A percentile compares a stretch with the other conserved stretches of the same genome.
These are phyloP conservation scores for Iguana delicatissima DNA, from an alignment of 2,797 vertebrate species.

Conservation along the genomic window DNA sequence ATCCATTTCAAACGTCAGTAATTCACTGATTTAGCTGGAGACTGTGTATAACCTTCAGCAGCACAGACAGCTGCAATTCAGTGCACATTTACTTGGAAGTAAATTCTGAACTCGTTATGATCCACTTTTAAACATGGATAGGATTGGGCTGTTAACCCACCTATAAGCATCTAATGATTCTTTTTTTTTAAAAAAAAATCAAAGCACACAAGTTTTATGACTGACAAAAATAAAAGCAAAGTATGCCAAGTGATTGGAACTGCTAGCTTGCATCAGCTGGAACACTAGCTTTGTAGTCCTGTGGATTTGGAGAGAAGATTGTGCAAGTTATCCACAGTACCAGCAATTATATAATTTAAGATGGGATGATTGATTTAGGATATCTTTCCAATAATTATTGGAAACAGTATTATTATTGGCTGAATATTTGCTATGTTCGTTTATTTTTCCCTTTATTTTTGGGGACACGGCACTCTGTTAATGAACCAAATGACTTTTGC, in stretches of 20 bases:
- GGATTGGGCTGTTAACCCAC: background rate
- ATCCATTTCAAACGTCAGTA: background rate
- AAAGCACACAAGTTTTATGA: conserved; percentile 23
- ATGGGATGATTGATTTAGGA: background rate
- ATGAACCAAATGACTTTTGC: conserved; percentile 58
- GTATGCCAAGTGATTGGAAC: background rate
- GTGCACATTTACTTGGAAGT: background rate
- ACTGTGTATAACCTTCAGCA: background rate
- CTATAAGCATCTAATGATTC: background rate
- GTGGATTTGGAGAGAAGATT: background rate
- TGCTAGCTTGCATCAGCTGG: background rate
- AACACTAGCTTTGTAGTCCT: background rate
- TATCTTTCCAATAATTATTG: background rate
- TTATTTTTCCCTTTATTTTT: conserved; percentile 57
- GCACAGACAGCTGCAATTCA: background rate
- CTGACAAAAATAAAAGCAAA: background rate
- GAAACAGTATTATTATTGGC: conserved; percentile 1
- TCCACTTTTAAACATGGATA: background rate
- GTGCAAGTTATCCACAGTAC: background rate
- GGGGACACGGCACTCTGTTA: conserved; percentile 62
- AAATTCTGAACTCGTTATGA: background rate
- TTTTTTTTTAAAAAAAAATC: background rate
- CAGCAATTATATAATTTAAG: conserved; percentile 9
- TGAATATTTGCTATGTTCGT: conserved; percentile 43
- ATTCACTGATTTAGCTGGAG: conserved; percentile 7